These are phyloP conservation scores for Prionace glauca DNA, from an alignment of 2,797 vertebrate genomes.

Conservation along the genomic window DNA sequence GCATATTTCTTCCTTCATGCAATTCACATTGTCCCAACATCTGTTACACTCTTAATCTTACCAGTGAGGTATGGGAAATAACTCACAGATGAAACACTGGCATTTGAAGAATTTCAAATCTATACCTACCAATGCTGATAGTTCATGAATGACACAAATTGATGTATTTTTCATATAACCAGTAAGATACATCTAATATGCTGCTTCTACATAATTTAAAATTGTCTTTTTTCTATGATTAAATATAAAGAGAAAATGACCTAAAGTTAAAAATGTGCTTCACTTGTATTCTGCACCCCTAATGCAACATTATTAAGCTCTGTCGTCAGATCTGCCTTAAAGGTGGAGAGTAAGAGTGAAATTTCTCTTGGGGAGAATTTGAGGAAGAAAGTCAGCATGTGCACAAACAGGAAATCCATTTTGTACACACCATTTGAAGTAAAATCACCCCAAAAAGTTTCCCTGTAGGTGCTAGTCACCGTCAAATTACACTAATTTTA, in stretches of 20 bases:
- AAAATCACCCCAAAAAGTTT: neutral
- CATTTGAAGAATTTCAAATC: neutral
- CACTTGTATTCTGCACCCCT: neutral
- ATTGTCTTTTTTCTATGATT: neutral
- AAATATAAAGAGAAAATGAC: neutral
- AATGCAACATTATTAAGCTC: neutral
- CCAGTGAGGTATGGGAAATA: neutral
- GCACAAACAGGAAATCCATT: neutral
- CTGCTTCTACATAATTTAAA: neutral
- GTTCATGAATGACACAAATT: neutral
- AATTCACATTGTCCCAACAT: neutral
- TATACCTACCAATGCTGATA: neutral
- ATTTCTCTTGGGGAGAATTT: neutral
- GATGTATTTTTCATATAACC: neutral
- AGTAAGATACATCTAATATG: neutral
- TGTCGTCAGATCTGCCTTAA: neutral
- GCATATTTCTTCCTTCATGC: neutral
- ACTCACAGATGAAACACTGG: neutral
- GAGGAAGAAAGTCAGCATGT: neutral
- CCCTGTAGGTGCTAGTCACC: neutral
- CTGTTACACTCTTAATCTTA: neutral
- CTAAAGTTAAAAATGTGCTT: neutral
- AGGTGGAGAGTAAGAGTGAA: neutral
- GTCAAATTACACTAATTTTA: neutral
- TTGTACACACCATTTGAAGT: neutral